Evolutionary conservation across 2,797 vertebrate species (phyloP).

Genomic region (Crenichthys baileyi): DNA sequence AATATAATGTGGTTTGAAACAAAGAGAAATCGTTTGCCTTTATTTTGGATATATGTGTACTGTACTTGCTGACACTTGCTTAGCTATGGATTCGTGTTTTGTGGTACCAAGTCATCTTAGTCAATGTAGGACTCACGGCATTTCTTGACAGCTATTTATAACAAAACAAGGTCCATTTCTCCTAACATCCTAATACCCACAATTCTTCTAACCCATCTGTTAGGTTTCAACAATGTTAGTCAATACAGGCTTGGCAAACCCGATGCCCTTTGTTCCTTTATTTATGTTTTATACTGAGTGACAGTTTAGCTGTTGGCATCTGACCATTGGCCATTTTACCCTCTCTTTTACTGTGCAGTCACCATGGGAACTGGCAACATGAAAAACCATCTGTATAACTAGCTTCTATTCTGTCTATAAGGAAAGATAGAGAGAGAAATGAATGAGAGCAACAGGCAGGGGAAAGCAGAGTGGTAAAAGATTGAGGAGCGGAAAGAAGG

Average conservation of each 20-base stretch:
- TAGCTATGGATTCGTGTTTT: too few species aligned
- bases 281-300: slow-evolving; percentile 24
- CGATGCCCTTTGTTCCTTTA: slow-evolving; percentile 18
- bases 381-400: slow-evolving; percentile 64
- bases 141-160: not conserved
- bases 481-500: slow-evolving; percentile 6
- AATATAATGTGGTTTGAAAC: too few species aligned
- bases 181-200: not conserved
- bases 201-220: not conserved
- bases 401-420: slow-evolving; percentile 34
- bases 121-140: not conserved
- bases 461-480: slow-evolving; percentile 1
- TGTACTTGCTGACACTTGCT: too few species aligned
- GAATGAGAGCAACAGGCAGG: slow-evolving; percentile 33
- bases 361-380: slow-evolving; percentile 67
- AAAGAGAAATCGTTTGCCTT: too few species aligned
- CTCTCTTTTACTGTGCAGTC: slow-evolving; percentile 50
- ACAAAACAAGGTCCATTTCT: not conserved
- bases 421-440: slow-evolving; percentile 35
- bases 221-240: not conserved
- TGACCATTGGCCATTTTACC: slow-evolving; percentile 40
- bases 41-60: too few species aligned
- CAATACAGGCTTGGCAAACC: not conserved
- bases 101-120: too few species aligned
- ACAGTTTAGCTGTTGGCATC: slow-evolving; percentile 20